These are phyloP conservation scores for Chionomys nivalis DNA, from an alignment of 2,113 vertebrate genomes.

Conservation along the genomic window DNA sequence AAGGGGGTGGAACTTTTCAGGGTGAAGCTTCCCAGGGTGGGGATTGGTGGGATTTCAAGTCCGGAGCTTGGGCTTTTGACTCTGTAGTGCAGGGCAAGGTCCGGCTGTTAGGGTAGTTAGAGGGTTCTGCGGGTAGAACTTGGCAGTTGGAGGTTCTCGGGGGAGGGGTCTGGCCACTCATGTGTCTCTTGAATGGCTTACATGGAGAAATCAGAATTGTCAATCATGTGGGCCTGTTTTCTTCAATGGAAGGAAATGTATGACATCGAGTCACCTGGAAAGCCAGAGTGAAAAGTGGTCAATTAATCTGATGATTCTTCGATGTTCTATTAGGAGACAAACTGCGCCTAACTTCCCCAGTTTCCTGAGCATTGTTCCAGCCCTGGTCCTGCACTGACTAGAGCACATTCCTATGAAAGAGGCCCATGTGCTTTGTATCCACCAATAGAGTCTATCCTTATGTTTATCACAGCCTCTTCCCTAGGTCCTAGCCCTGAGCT, in stretches of 20 bases:
- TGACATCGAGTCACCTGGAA: neutral
- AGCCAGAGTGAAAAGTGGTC: neutral
- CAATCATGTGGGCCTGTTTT: neutral
- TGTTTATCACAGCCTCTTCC: neutral
- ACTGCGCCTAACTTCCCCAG: too few species aligned
- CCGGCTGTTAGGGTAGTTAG: neutral
- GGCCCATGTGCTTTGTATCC: neutral
- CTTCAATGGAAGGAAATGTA: neutral
- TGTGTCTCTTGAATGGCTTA: neutral
- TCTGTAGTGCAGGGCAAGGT: neutral
- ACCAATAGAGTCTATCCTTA: too few species aligned
- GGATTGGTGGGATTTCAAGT: neutral
- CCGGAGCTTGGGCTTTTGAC: neutral
- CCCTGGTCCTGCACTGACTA: too few species aligned
- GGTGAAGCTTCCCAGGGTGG: too few species aligned
- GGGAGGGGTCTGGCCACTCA: neutral
- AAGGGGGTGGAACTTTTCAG: neutral
- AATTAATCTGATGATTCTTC: neutral
- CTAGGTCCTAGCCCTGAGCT: neutral
- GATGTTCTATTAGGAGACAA: neutral
- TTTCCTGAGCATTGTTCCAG: neutral
- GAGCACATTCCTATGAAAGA: neutral
- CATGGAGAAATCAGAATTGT: neutral
- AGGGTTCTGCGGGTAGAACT: neutral
- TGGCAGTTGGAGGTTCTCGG: neutral